These are phyloP conservation scores for Agapostemon virescens DNA, from an alignment of 2,888 invertebrate species.

Conservation along the genomic window DNA sequence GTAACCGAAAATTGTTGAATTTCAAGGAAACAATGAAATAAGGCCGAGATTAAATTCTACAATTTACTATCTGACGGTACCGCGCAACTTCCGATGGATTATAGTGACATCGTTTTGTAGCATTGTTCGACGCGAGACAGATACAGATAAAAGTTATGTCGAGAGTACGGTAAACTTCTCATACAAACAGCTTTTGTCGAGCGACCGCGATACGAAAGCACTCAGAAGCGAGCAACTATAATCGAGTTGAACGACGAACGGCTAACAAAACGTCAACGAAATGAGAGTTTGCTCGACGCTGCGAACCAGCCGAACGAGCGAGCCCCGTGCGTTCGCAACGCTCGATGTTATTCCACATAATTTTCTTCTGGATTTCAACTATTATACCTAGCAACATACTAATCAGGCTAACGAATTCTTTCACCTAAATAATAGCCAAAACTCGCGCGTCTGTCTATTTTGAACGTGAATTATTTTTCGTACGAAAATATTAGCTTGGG, in stretches of 20 bases:
- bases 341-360: conserved; percentile 28
- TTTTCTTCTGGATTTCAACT: conserved; percentile 14
- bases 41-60: neutral
- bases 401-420: neutral
- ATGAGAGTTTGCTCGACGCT: conserved; percentile 14
- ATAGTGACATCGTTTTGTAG: conserved; percentile 31
- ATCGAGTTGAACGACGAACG: conserved; percentile 44
- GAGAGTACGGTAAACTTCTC: conserved; percentile 30
- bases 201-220: conserved; percentile 19
- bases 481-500: too few relatives aligned
- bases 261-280: conserved; percentile 44
- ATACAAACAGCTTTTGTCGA: conserved; percentile 29
- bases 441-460: too few relatives aligned
- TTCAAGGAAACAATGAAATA: neutral
- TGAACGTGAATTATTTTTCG: too few relatives aligned
- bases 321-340: neutral
- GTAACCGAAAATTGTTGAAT: neutral
- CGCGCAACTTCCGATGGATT: neutral
- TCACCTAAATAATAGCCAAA: neutral
- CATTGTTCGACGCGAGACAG: conserved; percentile 19
- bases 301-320: conserved; percentile 7
- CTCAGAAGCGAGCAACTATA: conserved; percentile 36
- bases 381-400: neutral
- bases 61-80: neutral
- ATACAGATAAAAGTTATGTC: conserved; percentile 38